Base-by-base conservation (phyloP, 2,888 invertebrate species). In the Hyposoter dolosus region DNA sequence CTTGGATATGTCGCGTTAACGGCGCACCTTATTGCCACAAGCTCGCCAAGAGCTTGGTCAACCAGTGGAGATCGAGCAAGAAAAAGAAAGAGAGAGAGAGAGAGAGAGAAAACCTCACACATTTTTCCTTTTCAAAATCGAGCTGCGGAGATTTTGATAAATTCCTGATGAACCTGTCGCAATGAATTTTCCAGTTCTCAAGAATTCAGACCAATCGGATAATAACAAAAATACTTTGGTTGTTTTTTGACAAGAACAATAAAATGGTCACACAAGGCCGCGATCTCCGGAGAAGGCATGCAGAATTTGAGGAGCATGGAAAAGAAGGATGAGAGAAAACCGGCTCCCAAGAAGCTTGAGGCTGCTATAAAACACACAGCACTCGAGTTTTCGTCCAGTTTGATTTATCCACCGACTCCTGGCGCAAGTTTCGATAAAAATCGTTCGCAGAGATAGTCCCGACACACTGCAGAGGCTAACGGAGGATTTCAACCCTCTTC, bases 11-110 rank as follows among this genome's bases (percentile, higher is more conserved):
- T 80, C 80, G 83, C 85, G 78, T 63, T 35, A 66, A 63, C 77
- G 85, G 83, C 86, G 63, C 86, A 83, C 86, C 83, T 86, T 83
- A n/a, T 83, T 77, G 80, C 82, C 15, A 47, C 45, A 60, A 60
- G 74, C 72, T 66, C 53, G 40, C 35, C 60, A 53, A 60, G 72
- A 43, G 65, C 63, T 47, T 53, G 23, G 28, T 43, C 28, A 45
- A 40, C 43, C 17, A 66, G n/a, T 53, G 81, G 72, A 65, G 60
- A 47, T 7, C 43, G 60, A 53, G 47, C n/a, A 45, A 40, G 17
- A 71, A 50, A 40, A 0, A 32, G 0, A 50, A 12, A 32, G 28
- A 47, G 7, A 15, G 68, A 45, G 6, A 32, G 0, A 50, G 6
- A 32, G 28, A 47, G 7, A 45, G 15, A 47, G 28, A 19, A 40